Percentiles rank a stretch among this genome's conserved stretches.
These are phyloP conservation scores for Toxotes chatareus DNA, from an alignment of 2,113 vertebrate genomes.

Conservation along the genomic window DNA sequence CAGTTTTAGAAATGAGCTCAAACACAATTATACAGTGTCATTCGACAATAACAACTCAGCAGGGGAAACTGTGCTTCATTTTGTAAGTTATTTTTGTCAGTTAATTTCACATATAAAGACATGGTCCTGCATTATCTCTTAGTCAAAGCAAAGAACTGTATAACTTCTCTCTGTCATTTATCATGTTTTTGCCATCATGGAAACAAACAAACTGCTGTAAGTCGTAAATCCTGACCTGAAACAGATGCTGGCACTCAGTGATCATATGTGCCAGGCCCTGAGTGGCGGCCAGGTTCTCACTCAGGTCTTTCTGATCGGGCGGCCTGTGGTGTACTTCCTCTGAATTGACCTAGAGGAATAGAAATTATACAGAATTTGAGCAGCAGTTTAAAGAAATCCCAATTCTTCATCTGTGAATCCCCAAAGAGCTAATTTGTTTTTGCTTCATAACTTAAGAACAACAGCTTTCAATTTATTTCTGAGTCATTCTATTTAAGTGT, in stretches of 20 bases:
- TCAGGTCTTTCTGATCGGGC: slow-evolving; percentile 97
- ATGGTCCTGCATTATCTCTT: background rate
- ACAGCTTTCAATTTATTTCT: too few relatives aligned
- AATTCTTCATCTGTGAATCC: background rate
- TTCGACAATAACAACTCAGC: slow-evolving; percentile 25
- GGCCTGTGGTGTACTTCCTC: slow-evolving; percentile 94
- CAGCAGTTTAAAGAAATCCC: too few relatives aligned
- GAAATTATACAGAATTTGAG: background rate
- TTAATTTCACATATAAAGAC: slow-evolving; percentile 16
- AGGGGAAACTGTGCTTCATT: slow-evolving; percentile 4
- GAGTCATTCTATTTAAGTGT: too few relatives aligned
- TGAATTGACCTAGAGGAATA: slow-evolving; percentile 90
- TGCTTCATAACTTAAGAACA: background rate
- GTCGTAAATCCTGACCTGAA: slow-evolving; percentile 87
- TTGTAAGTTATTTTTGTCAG: slow-evolving; percentile 6
- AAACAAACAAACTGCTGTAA: background rate
- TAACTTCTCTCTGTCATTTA: background rate
- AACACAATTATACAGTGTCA: slow-evolving; percentile 19
- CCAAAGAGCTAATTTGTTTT: background rate
- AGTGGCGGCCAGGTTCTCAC: slow-evolving; percentile 95
- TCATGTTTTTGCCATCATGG: background rate
- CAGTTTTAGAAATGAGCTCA: slow-evolving; percentile 37
- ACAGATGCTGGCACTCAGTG: slow-evolving; percentile 91
- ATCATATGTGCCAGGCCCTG: slow-evolving; percentile 98
- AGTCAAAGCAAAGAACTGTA: background rate